These are phyloP conservation scores for Syngnathus acus DNA, from an alignment of 2,797 vertebrate species.

Conservation along the genomic window DNA sequence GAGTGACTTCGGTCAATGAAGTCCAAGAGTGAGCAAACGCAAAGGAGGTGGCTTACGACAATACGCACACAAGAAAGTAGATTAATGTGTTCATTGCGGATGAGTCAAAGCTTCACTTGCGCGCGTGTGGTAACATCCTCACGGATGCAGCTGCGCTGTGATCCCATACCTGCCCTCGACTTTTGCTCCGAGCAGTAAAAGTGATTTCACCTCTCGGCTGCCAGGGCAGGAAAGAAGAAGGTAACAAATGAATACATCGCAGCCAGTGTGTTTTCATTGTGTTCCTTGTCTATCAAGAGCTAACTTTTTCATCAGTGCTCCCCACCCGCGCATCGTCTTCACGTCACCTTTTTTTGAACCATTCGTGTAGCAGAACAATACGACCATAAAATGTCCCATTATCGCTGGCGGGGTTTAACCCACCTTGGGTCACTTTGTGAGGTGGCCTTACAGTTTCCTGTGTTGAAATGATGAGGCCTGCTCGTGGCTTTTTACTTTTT, in stretches of 20 bases:
- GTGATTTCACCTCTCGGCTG: slow-evolving; percentile 26
- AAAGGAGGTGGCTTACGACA: slow-evolving; percentile 22
- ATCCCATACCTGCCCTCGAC: slow-evolving; percentile 54
- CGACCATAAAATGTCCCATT: slow-evolving; percentile 16
- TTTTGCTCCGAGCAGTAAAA: slow-evolving; percentile 48
- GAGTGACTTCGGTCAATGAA: slow-evolving; percentile 59
- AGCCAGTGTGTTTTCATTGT: background rate
- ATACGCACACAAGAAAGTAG: slow-evolving; percentile 33
- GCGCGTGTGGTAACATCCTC: slow-evolving; percentile 23
- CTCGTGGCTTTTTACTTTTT: background rate
- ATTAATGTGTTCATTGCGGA: slow-evolving; percentile 5
- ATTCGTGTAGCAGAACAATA: slow-evolving; percentile 37
- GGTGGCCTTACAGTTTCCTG: slow-evolving; percentile 42
- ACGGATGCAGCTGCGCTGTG: slow-evolving; percentile 56
- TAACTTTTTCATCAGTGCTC: background rate
- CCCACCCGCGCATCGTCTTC: background rate
- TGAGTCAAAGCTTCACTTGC: slow-evolving; percentile 10
- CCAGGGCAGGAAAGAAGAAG: slow-evolving; percentile 29
- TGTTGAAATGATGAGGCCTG: slow-evolving; percentile 25
- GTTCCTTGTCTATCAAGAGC: background rate
- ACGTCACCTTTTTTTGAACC: slow-evolving; percentile 43
- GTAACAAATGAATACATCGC: slow-evolving; percentile 24
- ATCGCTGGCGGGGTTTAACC: slow-evolving; percentile 19
- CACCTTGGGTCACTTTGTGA: slow-evolving; percentile 22
- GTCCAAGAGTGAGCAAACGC: slow-evolving; percentile 15